Conservation (phyloP, 2,888 invertebrate genomes). For the Scaptodrosophila latifasciaeformis region DNA sequence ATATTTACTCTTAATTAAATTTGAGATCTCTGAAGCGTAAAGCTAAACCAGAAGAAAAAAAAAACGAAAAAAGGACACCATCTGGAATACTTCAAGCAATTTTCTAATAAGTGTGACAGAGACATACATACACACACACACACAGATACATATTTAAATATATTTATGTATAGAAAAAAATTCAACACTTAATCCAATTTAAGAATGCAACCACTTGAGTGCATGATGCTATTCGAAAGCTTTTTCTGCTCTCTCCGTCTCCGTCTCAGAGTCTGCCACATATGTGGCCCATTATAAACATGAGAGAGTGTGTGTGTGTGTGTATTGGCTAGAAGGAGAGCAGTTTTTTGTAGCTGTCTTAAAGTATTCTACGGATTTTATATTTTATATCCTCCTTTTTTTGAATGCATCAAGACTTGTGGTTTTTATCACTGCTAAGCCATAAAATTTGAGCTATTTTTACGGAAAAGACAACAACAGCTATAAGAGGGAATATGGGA, state of each 20-base stretch:
- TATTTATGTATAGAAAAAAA: constrained; percentile 25
- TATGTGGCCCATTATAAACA: neutral
- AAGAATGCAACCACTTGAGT: constrained; percentile 67
- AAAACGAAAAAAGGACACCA: constrained; percentile 9
- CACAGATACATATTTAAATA: constrained; percentile 3
- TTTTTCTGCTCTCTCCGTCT: constrained; percentile 1
- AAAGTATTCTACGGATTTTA: constrained; percentile 24
- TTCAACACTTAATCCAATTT: constrained; percentile 66
- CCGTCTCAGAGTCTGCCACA: neutral
- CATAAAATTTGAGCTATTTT: constrained; percentile 38
- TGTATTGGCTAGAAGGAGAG: constrained; percentile 1
- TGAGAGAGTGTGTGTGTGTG: constrained; percentile 5
- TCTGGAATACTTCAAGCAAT: constrained; percentile 4
- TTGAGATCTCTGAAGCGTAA: constrained; percentile 48
- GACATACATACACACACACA: neutral
- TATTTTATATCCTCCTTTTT: neutral
- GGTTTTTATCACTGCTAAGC: constrained; percentile 40
- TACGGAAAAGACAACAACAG: constrained; percentile 10
- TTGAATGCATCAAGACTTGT: constrained; percentile 4
- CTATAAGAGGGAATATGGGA: constrained; percentile 1
- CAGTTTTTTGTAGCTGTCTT: constrained; percentile 17
- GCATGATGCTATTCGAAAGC: constrained; percentile 24
- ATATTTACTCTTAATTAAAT: constrained; percentile 65
- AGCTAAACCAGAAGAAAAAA: constrained; percentile 38
- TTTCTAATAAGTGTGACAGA: constrained; percentile 10